Percentiles rank a stretch among this genome's conserved stretches.
phyloP scores from a whole-genome alignment of 2,113 vertebrate species.

The Andinoacara biseriatus region DNA sequence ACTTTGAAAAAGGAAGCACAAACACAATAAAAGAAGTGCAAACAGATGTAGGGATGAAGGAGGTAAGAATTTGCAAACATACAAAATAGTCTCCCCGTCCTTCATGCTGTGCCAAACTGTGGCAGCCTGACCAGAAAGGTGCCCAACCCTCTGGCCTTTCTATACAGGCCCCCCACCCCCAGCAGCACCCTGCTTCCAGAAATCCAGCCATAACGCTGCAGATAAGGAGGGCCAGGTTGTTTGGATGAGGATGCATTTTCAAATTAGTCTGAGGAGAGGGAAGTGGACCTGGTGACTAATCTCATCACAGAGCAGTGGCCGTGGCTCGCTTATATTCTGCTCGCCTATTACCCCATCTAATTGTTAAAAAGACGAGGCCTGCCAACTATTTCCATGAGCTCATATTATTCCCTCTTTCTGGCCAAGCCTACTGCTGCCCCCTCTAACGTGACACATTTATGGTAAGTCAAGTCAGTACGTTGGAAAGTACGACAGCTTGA shows the following conservation, averaged over 20 bases:
- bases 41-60: neutral
- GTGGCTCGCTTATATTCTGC: conserved; percentile 35
- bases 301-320: conserved; percentile 52
- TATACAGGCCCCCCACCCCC: neutral
- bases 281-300: conserved; percentile 65
- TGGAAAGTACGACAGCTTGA: neutral
- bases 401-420: conserved; percentile 41
- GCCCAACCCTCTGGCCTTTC: neutral
- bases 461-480: neutral
- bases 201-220: conserved; percentile 27
- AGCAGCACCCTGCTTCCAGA: neutral
- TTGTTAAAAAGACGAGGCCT: conserved; percentile 53
- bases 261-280: conserved; percentile 56
- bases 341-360: conserved; percentile 64
- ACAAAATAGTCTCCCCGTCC: conserved; percentile 24
- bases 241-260: conserved; percentile 62
- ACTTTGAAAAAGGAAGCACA: neutral
- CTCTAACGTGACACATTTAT: neutral
- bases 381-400: conserved; percentile 54
- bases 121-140: conserved; percentile 7
- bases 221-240: conserved; percentile 53
- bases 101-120: conserved; percentile 33
- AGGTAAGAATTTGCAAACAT: conserved; percentile 28
- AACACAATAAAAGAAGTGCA: conserved; percentile 19
- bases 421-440: neutral